Evolutionary conservation across 92 coral and sea anemone species (phyloP), one percentile per base, ranked within the genome.

Genomic region (Parazoanthus swiftii): DNA sequence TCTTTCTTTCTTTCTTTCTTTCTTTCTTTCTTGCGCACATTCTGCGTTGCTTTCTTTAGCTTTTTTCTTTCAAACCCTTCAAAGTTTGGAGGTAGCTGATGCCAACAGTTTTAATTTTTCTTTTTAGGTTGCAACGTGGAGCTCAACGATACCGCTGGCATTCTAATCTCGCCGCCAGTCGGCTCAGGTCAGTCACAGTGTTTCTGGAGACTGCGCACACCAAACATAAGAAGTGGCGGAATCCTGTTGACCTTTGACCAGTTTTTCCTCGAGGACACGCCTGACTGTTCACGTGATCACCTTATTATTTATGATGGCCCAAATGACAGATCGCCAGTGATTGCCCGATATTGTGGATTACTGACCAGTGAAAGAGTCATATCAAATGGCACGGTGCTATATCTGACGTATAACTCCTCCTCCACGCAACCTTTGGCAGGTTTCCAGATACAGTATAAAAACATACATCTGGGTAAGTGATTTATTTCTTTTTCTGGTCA

Each of bases 281-380:
- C 1, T 16, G 81, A 86, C 54, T 90, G 92, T 56, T 23, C 76
- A 8, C 36, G 37, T 29, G 92, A 87, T 77, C 74, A 75, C 51
- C 76, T 90, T 26, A 67, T 56, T n/a, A 46, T 90, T 75, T 87
- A 51, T 56, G 90, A 90, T 48, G 92, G 92, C 20, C 71, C 86
- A 11, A 70, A 81, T 87, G 44, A 76, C n/a, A 25, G 43, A 23
- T 78, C 92, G 20, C 88, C 88, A 14, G 15, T 54, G 58, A 86
- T 90, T 58, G 88, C 90, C 8, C 88, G 88, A 76, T 90, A 86
- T 77, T 90, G 90, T 82, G 83, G 77, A 35, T 48, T 86, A 35
- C 26, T 66, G 85, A 89, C 92, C 83, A 90, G 86, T 0, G 86
- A 83, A 50, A 83, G 78, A 71, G 86, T 83, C 42, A n/a, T 83